These are phyloP conservation scores for Varanus salvator DNA, from an alignment of 2,113 vertebrate species.

Conservation along the genomic window DNA sequence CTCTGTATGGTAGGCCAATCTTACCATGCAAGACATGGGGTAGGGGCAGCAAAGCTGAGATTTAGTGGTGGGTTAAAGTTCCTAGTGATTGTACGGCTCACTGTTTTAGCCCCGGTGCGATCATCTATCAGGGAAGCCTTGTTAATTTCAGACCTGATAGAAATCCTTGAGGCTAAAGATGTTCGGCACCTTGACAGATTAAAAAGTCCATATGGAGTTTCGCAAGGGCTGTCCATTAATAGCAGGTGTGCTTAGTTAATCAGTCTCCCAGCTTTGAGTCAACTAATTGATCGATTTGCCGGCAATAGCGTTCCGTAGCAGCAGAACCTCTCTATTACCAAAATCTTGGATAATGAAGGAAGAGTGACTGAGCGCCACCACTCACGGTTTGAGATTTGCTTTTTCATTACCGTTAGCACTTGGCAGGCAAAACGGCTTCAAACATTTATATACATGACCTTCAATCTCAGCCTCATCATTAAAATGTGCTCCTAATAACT, in stretches of 20 bases:
- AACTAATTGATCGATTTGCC: neutral
- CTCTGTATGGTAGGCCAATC: neutral
- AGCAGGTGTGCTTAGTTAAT: neutral
- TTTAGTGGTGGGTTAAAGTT: neutral
- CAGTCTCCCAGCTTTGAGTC: neutral
- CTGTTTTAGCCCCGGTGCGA: neutral
- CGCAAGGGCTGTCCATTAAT: neutral
- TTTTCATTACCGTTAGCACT: neutral
- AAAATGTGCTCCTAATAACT: neutral
- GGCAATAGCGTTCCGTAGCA: neutral
- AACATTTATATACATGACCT: neutral
- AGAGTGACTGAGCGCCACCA: neutral
- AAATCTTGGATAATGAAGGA: neutral
- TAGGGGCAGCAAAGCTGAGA: neutral
- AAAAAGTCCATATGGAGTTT: neutral
- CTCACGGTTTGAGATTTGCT: neutral
- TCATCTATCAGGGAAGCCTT: neutral
- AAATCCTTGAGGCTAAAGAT: fast-evolving
- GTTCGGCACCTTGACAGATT: neutral
- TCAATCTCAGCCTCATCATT: neutral
- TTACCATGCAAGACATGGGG: neutral
- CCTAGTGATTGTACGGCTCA: no score
- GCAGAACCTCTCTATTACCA: neutral
- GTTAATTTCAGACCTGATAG: fast-evolving
- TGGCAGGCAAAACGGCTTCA: neutral